Evolutionary conservation across 2,797 vertebrate species (phyloP), one percentile per base, ranked within the genome.

Genomic region (Amblyopsis hoosieri): DNA sequence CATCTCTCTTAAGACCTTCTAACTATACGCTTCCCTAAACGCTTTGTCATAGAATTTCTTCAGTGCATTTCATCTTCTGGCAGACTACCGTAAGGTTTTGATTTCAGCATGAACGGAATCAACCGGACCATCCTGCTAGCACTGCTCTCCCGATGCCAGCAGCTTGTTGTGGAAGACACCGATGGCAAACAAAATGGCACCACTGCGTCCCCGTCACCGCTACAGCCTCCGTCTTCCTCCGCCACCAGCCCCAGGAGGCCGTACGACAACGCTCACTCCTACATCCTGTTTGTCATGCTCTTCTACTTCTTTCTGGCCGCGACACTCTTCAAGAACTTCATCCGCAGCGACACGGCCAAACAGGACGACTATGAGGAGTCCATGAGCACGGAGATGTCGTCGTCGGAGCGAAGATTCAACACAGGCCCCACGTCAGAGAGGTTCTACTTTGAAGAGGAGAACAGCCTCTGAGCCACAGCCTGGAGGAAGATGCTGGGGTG

Each of bases 251-350:
- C 74, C 46, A 80, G 72, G 66, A 91, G 90, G 83, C 90, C 93
- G 69, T 94, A 96, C 72, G 94, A 96, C 92, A 96, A 95, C 1
- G 92, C 93, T 74, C 94, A 94, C 89, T 95, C 94, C 84, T 97
- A 96, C 84, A 88, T 93, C 84, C 87, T 95, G 70, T 94, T 97
- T 81, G 95, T 98, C 80, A 95, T 96, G 93, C 82, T 95, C 65
- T 95, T 98, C 92, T 96, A 95, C 84, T 93, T 93, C 78, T 92
- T 96, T 82, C 84, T 96, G 69, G 94, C 93, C 15, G 86, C 93
- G 77, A 89, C 93, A 67, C 93, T 98, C 83, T 95, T 97, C 77
- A 94, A 90, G 82, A 95, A 95, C 90, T 93, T 95, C 60, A 57
- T 83, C 29, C 57, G 82, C 78, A 88, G 92, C 66, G 88, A 87